A percentile compares a stretch with the other conserved stretches of the same genome.
Evolutionary conservation across 2,113 vertebrate genomes (phyloP).

Genomic region (Pygoscelis adeliae): DNA sequence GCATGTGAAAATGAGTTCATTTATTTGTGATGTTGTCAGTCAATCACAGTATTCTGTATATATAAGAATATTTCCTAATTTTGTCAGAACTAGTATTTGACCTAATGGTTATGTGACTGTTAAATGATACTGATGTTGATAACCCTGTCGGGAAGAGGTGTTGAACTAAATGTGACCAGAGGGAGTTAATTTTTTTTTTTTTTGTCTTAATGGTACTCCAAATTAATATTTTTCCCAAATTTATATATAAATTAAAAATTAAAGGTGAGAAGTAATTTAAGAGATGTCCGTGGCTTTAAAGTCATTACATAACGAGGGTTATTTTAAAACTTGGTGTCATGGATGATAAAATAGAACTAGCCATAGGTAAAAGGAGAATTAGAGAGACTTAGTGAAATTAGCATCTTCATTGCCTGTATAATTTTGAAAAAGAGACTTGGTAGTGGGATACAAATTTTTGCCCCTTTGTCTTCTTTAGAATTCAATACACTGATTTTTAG

Average conservation of each 20-base stretch:
- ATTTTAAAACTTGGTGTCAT: neutral
- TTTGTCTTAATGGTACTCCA: neutral
- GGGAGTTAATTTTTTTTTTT: neutral
- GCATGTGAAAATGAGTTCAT: neutral
- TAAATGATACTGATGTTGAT: neutral
- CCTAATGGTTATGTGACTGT: neutral
- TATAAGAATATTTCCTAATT: neutral
- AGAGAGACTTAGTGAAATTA: neutral
- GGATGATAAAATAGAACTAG: neutral
- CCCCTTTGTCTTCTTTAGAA: neutral
- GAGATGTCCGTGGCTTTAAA: neutral
- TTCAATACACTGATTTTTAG: neutral
- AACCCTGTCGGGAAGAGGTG: fast-evolving
- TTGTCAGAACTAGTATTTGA: neutral
- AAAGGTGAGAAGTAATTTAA: neutral
- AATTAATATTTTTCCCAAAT: neutral
- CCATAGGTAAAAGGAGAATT: neutral
- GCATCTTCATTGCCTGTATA: neutral
- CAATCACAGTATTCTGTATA: fast-evolving
- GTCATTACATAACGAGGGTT: neutral
- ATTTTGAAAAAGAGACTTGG: neutral
- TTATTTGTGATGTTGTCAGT: neutral
- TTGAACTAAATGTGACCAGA: neutral
- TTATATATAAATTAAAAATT: neutral
- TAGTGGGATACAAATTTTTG: neutral